phyloP scores from a whole-genome alignment of 2,113 vertebrate species.

The Hypocryptadius cinnamomeus region DNA sequence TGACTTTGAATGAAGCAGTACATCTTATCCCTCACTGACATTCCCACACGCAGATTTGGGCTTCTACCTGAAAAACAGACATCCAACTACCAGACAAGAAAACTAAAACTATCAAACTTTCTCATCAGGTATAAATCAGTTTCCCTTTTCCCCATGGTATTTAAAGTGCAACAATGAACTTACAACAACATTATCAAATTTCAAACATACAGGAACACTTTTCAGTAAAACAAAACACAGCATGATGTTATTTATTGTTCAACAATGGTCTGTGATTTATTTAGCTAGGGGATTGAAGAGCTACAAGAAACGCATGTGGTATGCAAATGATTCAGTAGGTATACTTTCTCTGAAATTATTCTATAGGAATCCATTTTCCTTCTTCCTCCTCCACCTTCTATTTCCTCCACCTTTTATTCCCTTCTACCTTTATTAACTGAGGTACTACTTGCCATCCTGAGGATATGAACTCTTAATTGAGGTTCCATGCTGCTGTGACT shows the following conservation, averaged over 20 bases:
- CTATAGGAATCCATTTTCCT: neutral
- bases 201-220: neutral
- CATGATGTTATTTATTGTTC: neutral
- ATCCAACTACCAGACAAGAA: neutral
- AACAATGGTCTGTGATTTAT: neutral
- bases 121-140: neutral
- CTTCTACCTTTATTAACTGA: conserved; percentile 14
- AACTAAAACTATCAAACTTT: neutral
- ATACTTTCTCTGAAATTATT: neutral
- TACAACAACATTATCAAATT: neutral
- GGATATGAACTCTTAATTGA: neutral
- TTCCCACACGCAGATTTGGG: neutral
- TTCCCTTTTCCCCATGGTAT: neutral
- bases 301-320: neutral
- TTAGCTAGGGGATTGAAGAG: neutral
- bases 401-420: neutral
- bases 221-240: neutral
- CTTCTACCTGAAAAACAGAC: neutral
- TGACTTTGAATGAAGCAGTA: neutral
- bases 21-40: neutral
- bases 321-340: neutral
- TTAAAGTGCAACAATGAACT: neutral
- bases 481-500: neutral
- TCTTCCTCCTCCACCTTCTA: neutral
- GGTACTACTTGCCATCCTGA: neutral